Conservation (phyloP, 1,140 invertebrate species). For the Sogatella furcifera region DNA sequence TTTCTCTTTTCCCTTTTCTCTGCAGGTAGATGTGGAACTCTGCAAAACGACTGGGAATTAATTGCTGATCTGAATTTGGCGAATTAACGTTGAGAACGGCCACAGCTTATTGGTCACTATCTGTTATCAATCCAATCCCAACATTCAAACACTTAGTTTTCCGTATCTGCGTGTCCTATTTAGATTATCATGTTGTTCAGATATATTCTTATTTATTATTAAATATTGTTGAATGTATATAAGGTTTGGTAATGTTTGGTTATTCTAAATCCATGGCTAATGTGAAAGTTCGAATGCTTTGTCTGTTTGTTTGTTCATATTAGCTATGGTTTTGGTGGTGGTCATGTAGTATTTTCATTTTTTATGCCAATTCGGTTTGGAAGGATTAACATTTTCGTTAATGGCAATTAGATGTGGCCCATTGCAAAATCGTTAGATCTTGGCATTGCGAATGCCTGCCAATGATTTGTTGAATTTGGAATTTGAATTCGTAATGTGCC, state of each 20-base stretch:
- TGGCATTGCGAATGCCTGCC: too few species aligned
- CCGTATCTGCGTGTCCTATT: background rate
- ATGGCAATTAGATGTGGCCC: background rate
- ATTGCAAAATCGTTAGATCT: background rate
- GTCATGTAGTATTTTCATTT: background rate
- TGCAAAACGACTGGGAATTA: conserved; percentile 1
- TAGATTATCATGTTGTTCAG: background rate
- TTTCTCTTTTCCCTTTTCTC: background rate
- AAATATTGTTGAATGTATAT: conserved; percentile 1
- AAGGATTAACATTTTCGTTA: background rate
- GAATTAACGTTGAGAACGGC: background rate
- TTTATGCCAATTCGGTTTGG: background rate
- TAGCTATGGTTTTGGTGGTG: conserved; percentile 2
- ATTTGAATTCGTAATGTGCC: too few species aligned
- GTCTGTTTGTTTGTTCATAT: conserved; percentile 2
- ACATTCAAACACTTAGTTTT: background rate
- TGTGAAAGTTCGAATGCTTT: conserved; percentile 1
- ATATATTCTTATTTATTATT: background rate
- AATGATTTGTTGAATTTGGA: too few species aligned
- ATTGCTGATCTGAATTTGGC: background rate
- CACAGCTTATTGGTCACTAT: background rate
- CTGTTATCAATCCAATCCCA: too few species aligned
- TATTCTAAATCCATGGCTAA: conserved; percentile 1
- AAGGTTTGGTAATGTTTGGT: conserved; percentile 1
- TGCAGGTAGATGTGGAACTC: background rate